Evolutionary conservation across 1,140 invertebrate species (phyloP), one percentile per base, ranked within the genome.

Genomic region (Planococcus citri): DNA sequence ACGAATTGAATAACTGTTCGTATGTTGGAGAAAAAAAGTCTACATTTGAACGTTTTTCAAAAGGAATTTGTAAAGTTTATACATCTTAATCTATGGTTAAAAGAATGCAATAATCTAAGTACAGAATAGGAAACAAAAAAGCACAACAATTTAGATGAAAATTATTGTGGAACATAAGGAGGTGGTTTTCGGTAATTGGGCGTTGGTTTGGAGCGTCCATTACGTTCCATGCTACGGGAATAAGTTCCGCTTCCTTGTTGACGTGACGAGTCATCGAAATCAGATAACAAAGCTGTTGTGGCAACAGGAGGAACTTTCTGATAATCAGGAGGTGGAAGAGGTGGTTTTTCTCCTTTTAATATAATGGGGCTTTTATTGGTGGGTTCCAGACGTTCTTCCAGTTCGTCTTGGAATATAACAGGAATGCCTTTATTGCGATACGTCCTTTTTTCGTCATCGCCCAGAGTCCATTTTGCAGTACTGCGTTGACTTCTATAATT

Each of bases 341-440:
- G 92, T 27, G 93, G 92, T 76, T 93, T 94, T 76, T 95, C 93
- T 73, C 95, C 92, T 73, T 94, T 91, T 78, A 95, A 84, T 72
- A 96, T 95, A 1, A 96, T 87, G 1, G 93, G 93, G 41, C 88
- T 87, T 80, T 95, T 95, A 74, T 92, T 91, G 27, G 87, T 88
- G 29, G 89, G 86, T 78, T 89, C 89, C 0, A 88, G 90, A 76
- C 92, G 90, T 75, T 96, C 93, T 73, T 94, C 92, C 14, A 95
- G 80, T 77, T 97, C 94, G 79, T 97, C 93, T 77, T 79, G 88
- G 78, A 97, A 95, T 73, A 97, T 97, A 6, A 96, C 91, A 0
- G 94, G 94, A 74, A 95, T 91, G 60, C 92, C 92, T 79, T 94
- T 95, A 73, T 87, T 92, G 9, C 91, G 84, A 79, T 94, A 95